Evolutionary conservation across 2,113 vertebrate genomes (phyloP).

Genomic region (Loxodonta africana): DNA sequence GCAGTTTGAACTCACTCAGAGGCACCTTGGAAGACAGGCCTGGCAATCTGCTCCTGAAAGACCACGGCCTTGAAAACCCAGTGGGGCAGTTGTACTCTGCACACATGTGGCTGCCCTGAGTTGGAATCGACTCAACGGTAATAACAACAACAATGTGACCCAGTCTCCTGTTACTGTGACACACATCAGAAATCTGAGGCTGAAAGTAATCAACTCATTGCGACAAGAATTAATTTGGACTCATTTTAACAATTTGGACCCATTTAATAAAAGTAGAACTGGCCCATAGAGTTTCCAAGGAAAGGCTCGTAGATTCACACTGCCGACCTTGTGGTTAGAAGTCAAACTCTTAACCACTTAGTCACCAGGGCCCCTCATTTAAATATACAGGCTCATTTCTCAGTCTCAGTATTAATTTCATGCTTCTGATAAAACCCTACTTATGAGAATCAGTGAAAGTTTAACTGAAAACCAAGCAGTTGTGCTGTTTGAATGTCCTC

Average conservation of each 20-base stretch:
- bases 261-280: no score
- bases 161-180: slow-evolving; percentile 40
- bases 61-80: neutral
- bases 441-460: slow-evolving; percentile 84
- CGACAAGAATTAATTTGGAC: slow-evolving; percentile 80
- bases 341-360: no score
- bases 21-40: neutral
- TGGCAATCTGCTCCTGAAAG: neutral
- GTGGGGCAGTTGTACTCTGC: neutral
- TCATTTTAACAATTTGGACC: slow-evolving; percentile 79
- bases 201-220: slow-evolving; percentile 78
- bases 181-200: slow-evolving; percentile 60
- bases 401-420: slow-evolving; percentile 84
- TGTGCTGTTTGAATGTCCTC: slow-evolving; percentile 73
- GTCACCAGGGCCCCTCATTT: slow-evolving; percentile 61
- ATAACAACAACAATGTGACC: neutral
- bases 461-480: slow-evolving; percentile 82
- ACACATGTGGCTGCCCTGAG: neutral
- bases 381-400: slow-evolving; percentile 78
- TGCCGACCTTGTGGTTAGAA: no score
- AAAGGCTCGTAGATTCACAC: no score
- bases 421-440: slow-evolving; percentile 82
- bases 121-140: neutral
- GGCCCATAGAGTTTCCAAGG: no score
- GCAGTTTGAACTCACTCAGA: neutral